Evolutionary conservation across 1,140 invertebrate genomes (phyloP).

Genomic region (Brachionus calyciflorus): DNA sequence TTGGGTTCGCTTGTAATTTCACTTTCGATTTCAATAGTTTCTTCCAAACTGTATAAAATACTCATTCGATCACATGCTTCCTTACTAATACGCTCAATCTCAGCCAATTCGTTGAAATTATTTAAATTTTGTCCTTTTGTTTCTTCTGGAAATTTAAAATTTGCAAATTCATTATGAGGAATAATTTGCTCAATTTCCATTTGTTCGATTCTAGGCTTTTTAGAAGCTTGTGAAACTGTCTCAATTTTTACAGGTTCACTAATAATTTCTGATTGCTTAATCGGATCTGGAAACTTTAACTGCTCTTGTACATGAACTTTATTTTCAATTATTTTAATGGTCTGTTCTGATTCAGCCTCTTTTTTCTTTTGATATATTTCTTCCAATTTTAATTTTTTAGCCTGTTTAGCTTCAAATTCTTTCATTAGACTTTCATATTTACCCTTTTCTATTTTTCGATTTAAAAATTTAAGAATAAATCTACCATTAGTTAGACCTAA

Average conservation of each 20-base stretch:
- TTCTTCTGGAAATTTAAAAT: slow-evolving; percentile 47
- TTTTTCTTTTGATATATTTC: slow-evolving; percentile 25
- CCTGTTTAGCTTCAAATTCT: slow-evolving; percentile 14
- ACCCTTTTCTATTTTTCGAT: neutral
- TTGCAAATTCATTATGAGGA: slow-evolving; percentile 28
- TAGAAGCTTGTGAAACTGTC: neutral
- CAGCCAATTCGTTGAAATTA: slow-evolving; percentile 35
- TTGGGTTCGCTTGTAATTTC: neutral
- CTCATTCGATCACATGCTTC: slow-evolving; percentile 31
- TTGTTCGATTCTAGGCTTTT: neutral
- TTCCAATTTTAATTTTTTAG: neutral
- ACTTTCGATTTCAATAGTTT: neutral
- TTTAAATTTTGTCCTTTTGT: slow-evolving; percentile 40
- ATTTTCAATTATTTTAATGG: too few relatives aligned
- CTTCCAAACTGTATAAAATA: slow-evolving; percentile 26
- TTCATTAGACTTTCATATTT: slow-evolving; percentile 1
- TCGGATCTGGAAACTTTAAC: too few relatives aligned
- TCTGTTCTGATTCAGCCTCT: neutral
- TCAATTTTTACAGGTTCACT: neutral
- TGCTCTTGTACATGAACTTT: too few relatives aligned
- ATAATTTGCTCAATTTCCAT: neutral
- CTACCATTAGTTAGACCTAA: slow-evolving; percentile 16
- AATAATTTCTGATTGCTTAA: neutral
- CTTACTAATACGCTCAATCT: slow-evolving; percentile 14
- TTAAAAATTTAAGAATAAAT: slow-evolving; percentile 23